Conservation (phyloP, 2,888 invertebrate species). For the Sepiola atlantica region DNA sequence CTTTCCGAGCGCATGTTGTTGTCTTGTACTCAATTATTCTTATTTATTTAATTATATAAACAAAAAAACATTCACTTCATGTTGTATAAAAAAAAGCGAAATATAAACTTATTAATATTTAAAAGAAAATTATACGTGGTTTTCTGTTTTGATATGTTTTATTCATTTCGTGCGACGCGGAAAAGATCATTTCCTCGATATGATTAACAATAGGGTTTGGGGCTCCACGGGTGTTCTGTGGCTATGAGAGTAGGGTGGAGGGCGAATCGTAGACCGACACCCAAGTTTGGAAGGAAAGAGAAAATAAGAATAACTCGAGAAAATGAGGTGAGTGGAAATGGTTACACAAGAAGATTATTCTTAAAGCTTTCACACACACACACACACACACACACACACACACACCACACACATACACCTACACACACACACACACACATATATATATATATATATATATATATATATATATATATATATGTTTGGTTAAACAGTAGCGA, state of each 20-base stretch:
- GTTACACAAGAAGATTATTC: not conserved
- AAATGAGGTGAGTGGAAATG: not conserved
- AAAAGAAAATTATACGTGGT: not conserved
- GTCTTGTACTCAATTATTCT: too few species aligned
- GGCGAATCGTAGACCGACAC: not conserved
- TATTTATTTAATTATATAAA: too few species aligned
- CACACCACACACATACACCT: too few species aligned
- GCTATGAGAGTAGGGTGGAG: not conserved
- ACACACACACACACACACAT: not conserved
- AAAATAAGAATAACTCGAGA: not conserved
- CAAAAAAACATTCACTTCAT: too few species aligned
- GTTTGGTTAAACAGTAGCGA: too few species aligned
- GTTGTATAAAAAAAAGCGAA: not conserved
- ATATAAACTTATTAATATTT: conserved; percentile 21
- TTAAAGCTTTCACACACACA: not conserved
- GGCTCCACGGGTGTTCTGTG: not conserved
- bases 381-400: not conserved
- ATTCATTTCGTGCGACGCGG: not conserved
- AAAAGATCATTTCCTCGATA: not conserved
- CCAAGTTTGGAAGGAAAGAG: not conserved
- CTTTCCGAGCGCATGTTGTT: too few species aligned
- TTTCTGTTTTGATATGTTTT: not conserved
- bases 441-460: not conserved
- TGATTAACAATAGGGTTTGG: not conserved
- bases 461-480: too few species aligned